phyloP scores from a whole-genome alignment of 1,140 invertebrate genomes.

The Eriocheir sinensis region DNA sequence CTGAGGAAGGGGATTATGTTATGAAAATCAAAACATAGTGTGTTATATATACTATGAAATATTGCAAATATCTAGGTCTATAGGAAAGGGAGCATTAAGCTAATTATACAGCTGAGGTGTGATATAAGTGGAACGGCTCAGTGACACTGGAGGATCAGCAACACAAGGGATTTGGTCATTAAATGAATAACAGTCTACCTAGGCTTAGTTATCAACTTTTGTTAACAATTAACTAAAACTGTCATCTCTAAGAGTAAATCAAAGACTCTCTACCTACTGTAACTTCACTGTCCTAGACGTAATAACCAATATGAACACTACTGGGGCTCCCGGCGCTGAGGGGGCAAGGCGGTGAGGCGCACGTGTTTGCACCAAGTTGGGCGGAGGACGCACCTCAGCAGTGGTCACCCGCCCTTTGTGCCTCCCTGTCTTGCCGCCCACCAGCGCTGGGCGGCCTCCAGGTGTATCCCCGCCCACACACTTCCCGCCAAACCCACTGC shows the following conservation, averaged over 20 bases:
- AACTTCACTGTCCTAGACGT: not conserved
- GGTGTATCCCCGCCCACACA: not conserved
- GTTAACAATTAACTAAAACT: no score
- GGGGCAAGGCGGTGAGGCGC: not conserved
- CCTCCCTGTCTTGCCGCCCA: not conserved
- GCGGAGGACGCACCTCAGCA: not conserved
- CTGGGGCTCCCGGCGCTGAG: not conserved
- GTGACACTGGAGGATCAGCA: not conserved
- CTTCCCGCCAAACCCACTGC: not conserved
- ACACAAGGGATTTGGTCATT: not conserved
- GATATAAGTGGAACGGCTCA: not conserved
- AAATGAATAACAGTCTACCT: not conserved
- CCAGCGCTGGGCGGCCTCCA: not conserved
- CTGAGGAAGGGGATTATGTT: no score
- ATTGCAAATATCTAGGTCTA: not conserved
- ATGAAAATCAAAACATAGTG: not conserved
- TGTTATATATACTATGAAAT: not conserved
- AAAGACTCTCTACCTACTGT: no score
- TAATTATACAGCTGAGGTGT: conserved; percentile 14
- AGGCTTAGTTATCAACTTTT: no score
- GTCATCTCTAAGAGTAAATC: no score
- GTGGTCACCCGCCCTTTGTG: not conserved
- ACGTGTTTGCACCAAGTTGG: not conserved
- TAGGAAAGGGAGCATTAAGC: not conserved
- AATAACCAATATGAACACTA: not conserved